phyloP scores from a whole-genome alignment of 2,888 invertebrate genomes.

The Amphipyra tragopoginis region DNA sequence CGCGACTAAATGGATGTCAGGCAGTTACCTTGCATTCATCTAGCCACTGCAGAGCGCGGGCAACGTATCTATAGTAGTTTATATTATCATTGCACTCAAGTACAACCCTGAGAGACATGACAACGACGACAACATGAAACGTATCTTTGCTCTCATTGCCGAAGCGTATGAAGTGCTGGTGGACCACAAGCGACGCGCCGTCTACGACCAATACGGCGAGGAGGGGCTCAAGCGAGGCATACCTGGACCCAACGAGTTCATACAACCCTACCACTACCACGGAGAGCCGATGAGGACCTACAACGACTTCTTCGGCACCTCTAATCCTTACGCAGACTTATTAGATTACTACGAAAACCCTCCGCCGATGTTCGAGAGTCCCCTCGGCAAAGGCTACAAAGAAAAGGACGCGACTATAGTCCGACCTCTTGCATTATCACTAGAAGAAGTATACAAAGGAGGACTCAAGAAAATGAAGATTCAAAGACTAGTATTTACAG shows the following conservation, averaged over 20 bases:
- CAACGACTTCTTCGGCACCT: conserved; percentile 95
- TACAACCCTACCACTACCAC: conserved; percentile 94
- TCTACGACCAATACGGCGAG: conserved; percentile 97
- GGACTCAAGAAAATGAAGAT: conserved; percentile 96
- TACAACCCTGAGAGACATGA: conserved; percentile 90
- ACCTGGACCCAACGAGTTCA: conserved; percentile 91
- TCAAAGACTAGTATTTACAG: conserved; percentile 92
- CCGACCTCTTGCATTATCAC: conserved; percentile 84
- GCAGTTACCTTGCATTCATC: no score
- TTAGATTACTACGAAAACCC: conserved; percentile 92
- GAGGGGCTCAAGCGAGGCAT: conserved; percentile 95
- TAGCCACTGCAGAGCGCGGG: no score
- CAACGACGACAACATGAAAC: conserved; percentile 82
- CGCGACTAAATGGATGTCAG: no score
- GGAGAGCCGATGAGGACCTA: conserved; percentile 94
- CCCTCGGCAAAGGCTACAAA: conserved; percentile 91
- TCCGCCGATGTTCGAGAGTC: conserved; percentile 90
- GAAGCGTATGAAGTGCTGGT: conserved; percentile 95
- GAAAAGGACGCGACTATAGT: conserved; percentile 89
- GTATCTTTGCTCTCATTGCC: conserved; percentile 91
- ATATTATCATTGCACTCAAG: no score
- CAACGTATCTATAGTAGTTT: no score
- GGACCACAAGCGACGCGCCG: conserved; percentile 91
- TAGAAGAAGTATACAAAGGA: conserved; percentile 92
- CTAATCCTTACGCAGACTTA: conserved; percentile 95